Evolutionary conservation across 2,113 vertebrate species (phyloP).

Genomic region (Podilymbus podiceps): DNA sequence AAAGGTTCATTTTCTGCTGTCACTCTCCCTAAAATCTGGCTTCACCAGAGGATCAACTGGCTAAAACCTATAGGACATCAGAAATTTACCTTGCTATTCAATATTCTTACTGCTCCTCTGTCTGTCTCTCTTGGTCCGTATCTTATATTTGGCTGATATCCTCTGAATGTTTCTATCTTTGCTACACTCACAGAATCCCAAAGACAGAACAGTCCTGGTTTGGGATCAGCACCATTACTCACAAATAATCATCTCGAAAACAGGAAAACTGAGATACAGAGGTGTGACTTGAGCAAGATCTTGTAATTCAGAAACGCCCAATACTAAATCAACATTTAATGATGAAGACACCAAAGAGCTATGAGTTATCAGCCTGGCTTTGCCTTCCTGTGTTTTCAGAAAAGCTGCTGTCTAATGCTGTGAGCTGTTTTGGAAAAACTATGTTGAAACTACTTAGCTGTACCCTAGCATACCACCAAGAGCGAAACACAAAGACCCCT

Average conservation of each 20-base stretch:
- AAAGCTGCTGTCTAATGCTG: not conserved
- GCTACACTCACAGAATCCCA: not conserved
- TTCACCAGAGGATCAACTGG: not conserved
- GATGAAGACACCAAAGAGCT: not conserved
- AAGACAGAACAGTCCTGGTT: not conserved
- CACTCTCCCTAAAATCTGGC: not conserved
- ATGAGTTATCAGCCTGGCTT: not conserved
- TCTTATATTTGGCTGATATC: fast-evolving
- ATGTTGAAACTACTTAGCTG: not conserved
- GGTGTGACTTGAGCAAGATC: not conserved
- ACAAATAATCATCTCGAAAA: not conserved
- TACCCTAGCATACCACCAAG: not conserved
- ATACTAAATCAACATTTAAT: not conserved
- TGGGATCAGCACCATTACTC: not conserved
- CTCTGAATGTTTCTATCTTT: not conserved
- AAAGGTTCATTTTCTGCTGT: not conserved
- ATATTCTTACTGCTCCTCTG: not conserved
- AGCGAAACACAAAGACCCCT: not conserved
- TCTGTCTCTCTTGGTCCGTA: not conserved
- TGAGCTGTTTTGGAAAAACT: not conserved
- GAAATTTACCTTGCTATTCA: not conserved
- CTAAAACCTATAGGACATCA: not conserved
- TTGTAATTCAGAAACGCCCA: not conserved
- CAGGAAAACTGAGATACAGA: not conserved
- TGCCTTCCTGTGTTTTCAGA: not conserved